Conservation (phyloP, 2,113 vertebrate species). For the Eurypyga helias region DNA sequence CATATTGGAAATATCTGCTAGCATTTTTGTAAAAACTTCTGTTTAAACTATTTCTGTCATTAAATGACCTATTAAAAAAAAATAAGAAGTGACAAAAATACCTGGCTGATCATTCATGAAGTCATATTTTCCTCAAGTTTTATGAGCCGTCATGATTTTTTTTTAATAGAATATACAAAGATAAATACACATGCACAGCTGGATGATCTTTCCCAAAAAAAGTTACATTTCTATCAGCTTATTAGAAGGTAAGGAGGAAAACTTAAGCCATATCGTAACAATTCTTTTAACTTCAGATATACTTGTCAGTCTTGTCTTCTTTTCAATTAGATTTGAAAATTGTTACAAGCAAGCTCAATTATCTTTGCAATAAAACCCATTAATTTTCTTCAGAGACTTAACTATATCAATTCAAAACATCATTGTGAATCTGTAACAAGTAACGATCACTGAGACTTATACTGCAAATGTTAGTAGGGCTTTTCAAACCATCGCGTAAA, state of each 20-base stretch:
- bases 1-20: background rate
- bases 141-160: background rate
- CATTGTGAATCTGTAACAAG: background rate
- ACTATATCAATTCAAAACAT: background rate
- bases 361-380: slow-evolving; percentile 3
- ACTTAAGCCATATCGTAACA: background rate
- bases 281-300: background rate
- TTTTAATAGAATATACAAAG: background rate
- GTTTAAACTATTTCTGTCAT: background rate
- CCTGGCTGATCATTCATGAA: background rate
- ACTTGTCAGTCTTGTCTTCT: background rate
- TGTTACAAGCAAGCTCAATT: background rate
- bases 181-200: background rate
- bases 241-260: background rate
- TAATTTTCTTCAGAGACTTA: slow-evolving; percentile 29
- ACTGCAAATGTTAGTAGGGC: background rate
- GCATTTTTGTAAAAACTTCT: background rate
- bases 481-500: slow-evolving; percentile 32
- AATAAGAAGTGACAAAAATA: background rate
- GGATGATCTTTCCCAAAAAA: background rate
- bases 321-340: slow-evolving; percentile 11
- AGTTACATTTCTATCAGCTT: background rate
- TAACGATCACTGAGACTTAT: slow-evolving; percentile 11
- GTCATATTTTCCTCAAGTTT: background rate
- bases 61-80: background rate